Base-by-base conservation (phyloP, 2,888 invertebrate genomes). In the Drosophila mettleri region DNA sequence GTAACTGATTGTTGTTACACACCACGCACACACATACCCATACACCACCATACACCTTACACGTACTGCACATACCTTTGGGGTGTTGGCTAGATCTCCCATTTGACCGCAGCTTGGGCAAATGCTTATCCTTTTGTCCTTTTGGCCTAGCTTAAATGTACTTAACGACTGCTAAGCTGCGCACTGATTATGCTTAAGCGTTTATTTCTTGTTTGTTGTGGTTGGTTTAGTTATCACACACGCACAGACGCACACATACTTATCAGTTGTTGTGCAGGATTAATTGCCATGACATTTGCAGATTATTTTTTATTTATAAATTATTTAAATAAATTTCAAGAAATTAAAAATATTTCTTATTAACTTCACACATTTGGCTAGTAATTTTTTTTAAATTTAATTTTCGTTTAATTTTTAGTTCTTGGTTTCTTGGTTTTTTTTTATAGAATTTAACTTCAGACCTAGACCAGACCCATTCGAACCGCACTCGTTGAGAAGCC, bases 141-240 rank as follows among this genome's bases (percentile, higher is more conserved):
- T 48, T 78, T 76, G 85, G 46, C 49, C 48, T 38, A 66, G 70
- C 83, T 82, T 77, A 82, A 63, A 69, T 86, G 80, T 77, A 69
- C 66, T 88, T 74, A 84, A 88, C 74, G 88, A 83, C 77, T 74
- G 48, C 69, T 79, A 79, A 86, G 83, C 86, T 77, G 58, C 83
- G 54, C 69, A 80, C 79, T 86, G 86, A 88, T 88, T 76, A 82
- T 72, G 71, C 63, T 66, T 69, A 70, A 81, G 82, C 72, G 59
- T 67, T 62, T 74, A 31, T 33, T 67, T 64, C 41, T 43, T 33
- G 16, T 41, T 54, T 54, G 20, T n/a, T 43, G 12, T 57, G 36
- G 73, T 72, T 74, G 81, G 53, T 72, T 71, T 68, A 78, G 78
- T 72, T 83, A 86, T 86, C 58, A 33, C 22, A 27, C 48, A 43